Evolutionary conservation across 2,113 vertebrate genomes (phyloP), one percentile per base, ranked within the genome.

Genomic region (Strigops habroptila): DNA sequence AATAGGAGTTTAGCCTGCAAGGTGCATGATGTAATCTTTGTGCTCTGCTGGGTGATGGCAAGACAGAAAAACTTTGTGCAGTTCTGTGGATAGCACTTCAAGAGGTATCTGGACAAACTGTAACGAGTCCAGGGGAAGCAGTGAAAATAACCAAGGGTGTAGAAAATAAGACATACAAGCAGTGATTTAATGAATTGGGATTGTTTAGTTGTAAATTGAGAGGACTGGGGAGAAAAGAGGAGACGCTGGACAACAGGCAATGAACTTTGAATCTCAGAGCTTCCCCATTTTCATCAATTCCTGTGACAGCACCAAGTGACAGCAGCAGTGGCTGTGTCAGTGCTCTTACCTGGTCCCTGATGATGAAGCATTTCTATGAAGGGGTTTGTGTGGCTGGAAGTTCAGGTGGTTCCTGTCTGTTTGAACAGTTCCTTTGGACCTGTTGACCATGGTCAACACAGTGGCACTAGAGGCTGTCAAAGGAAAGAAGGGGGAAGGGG

Each of bases 1-100:
- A 95, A 95, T 89, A 96, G 92, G 88, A 96, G 55, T 91, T 95
- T 71, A 97, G 89, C 93, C 83, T 95, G 86, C 89, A 76, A 96
- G 93, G 94, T 3, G 17, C 52, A 73, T 97, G 95, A 96, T 95
- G 89, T 91, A 95, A 95, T 97, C 89, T 86, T 62, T 91, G 51
- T 93, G 71, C 55, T 93, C 44, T 92, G 55, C 77, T 89, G 77
- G 35, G 37, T 76, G 16, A 84, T 63, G 73, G 82, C 59, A 71
- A 88, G 28, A 57, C 89, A 84, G 80, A 51, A 95, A 92, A 89
- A 59, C 60, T 84, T 37, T 22, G 14, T 75, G 68, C 51, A 35
- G 48, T 75, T 95, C 65, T 83, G 52, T 79, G 52, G 52, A 79
- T 51, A 91, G 39, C 55, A 68, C 24, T 44, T 88, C 44, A 89